Evolutionary conservation across 2,888 invertebrate genomes (phyloP).

Genomic region (Cerastis leucographa): DNA sequence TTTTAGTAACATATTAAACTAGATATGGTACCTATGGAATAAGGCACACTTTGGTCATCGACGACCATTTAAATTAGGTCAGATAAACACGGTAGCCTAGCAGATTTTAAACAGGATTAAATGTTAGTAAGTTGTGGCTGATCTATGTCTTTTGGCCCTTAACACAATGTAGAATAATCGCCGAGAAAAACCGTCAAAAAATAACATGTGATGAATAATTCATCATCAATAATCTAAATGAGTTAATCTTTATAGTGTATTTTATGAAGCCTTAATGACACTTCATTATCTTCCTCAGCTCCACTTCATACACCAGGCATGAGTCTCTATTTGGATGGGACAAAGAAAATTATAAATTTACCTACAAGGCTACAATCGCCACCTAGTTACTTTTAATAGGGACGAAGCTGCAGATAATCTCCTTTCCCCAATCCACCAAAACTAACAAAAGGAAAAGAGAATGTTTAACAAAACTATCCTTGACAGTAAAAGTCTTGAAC

Average conservation of each 20-base stretch:
- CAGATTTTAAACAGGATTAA: background rate
- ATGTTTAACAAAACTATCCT: background rate
- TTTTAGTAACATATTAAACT: background rate
- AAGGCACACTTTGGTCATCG: background rate
- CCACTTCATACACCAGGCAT: background rate
- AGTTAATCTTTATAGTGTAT: background rate
- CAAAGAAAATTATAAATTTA: background rate
- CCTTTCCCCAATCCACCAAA: background rate
- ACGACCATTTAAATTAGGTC: background rate
- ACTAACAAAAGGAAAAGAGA: background rate
- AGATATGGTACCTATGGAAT: background rate
- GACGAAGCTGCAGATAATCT: background rate
- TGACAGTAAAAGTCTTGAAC: constrained; percentile 25
- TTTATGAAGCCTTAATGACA: background rate
- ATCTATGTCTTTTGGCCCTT: background rate
- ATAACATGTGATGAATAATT: background rate
- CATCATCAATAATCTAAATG: background rate
- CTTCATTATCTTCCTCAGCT: background rate
- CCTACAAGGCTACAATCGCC: background rate
- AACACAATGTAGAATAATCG: background rate
- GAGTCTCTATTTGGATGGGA: too few species aligned
- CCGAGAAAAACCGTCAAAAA: background rate
- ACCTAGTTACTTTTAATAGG: background rate
- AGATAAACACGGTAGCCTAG: background rate
- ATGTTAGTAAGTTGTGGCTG: background rate